Percentiles rank a stretch among this genome's conserved stretches.
These are phyloP conservation scores for Pomacea canaliculata DNA, from an alignment of 2,888 invertebrate genomes.

Conservation along the genomic window DNA sequence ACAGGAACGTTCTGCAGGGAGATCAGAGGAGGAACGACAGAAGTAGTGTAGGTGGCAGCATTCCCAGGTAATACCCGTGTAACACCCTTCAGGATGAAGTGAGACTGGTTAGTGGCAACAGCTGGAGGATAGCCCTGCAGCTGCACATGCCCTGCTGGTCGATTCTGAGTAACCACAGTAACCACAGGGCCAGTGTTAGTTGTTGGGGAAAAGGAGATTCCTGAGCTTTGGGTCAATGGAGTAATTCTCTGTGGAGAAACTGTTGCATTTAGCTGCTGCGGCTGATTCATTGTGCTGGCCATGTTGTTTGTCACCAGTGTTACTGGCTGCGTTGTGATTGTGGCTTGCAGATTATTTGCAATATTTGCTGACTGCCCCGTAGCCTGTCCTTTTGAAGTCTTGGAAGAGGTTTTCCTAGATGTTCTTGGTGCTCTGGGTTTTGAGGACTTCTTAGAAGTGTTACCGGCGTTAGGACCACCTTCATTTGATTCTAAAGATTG, in stretches of 20 bases:
- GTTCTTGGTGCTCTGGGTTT: constrained; percentile 6
- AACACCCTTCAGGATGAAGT: constrained; percentile 19
- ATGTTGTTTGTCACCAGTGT: not conserved
- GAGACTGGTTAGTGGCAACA: not conserved
- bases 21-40: not conserved
- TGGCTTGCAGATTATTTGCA: not conserved
- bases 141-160: not conserved
- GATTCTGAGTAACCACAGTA: constrained; percentile 8
- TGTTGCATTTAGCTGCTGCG: not conserved
- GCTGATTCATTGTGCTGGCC: not conserved
- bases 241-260: too few relatives aligned
- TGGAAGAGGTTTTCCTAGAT: constrained; percentile 6
- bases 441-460: constrained; percentile 8
- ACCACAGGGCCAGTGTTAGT: not conserved
- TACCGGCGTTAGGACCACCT: not conserved
- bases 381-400: not conserved
- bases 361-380: not conserved
- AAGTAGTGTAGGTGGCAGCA: not conserved
- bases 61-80: constrained; percentile 3
- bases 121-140: not conserved
- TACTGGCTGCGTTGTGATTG: not conserved
- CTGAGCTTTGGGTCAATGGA: too few relatives aligned
- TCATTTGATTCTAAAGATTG: constrained; percentile 5
- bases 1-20: not conserved
- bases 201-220: not conserved